Conservation (phyloP, 2,113 vertebrate genomes). For the Alethe castanea region DNA sequence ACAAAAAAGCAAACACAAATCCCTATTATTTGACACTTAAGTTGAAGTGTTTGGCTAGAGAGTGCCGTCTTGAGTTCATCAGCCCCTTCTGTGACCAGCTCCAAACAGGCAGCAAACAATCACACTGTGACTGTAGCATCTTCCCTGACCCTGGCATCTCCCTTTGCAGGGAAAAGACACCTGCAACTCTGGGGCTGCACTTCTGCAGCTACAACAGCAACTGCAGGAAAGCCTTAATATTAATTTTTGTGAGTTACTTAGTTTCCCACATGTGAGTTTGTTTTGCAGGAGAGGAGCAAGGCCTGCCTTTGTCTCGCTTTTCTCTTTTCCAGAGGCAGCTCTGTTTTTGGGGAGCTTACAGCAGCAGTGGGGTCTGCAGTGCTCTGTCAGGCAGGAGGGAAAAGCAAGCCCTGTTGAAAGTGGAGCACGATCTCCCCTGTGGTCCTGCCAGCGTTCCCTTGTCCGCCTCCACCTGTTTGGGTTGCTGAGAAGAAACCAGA, state of each 20-base stretch:
- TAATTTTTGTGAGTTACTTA: background rate
- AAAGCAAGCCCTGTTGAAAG: background rate
- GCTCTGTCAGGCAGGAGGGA: background rate
- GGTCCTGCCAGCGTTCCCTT: background rate
- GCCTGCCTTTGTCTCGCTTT: background rate
- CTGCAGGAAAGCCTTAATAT: background rate
- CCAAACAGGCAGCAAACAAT: background rate
- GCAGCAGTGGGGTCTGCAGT: background rate
- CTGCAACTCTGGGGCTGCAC: background rate
- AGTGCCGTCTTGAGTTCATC: background rate
- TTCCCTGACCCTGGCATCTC: background rate
- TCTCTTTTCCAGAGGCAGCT: background rate
- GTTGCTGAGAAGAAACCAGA: background rate
- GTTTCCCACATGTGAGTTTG: rapidly evolving
- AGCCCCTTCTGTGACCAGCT: background rate
- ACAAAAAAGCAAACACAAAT: background rate
- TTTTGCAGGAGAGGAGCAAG: background rate
- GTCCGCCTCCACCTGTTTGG: background rate
- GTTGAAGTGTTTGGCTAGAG: background rate
- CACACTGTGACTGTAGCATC: rapidly evolving
- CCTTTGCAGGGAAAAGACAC: background rate
- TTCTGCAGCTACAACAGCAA: background rate
- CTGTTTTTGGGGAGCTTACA: background rate
- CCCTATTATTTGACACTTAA: background rate
- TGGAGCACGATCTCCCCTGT: background rate